Evolutionary conservation across 2,113 vertebrate species (phyloP).

Genomic region (Halcyon malimbica): DNA sequence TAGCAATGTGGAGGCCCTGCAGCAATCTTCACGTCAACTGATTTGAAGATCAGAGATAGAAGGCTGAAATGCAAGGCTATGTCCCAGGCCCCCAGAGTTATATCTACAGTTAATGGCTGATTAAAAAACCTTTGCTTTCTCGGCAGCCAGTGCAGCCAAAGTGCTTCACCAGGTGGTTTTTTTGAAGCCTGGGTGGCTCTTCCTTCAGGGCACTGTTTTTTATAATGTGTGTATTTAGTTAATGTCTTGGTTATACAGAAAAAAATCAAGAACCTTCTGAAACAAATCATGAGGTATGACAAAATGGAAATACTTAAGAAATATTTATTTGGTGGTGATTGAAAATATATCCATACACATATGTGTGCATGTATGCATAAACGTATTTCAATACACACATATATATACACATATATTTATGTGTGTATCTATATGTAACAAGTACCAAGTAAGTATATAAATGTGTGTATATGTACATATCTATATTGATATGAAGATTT

Average conservation of each 20-base stretch:
- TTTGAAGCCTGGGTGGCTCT: not conserved
- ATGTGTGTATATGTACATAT: not conserved
- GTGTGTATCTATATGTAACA: not conserved
- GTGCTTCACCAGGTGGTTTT: not conserved
- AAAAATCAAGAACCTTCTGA: not conserved
- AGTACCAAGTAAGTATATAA: not conserved
- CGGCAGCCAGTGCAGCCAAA: not conserved
- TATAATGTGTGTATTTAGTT: not conserved
- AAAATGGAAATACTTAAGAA: not conserved
- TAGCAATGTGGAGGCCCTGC: not conserved
- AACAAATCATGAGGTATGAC: not conserved
- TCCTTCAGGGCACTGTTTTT: not conserved
- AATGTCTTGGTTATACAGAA: not conserved
- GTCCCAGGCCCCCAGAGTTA: not conserved
- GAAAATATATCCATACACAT: not conserved
- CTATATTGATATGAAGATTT: not conserved
- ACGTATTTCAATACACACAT: no score
- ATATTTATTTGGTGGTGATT: not conserved
- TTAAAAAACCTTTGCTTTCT: not conserved
- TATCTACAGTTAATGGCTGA: not conserved
- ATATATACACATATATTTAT: not conserved
- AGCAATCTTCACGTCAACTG: not conserved
- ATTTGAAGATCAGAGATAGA: not conserved
- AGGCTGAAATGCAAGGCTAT: not conserved
- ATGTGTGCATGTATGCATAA: rapidly evolving